These are phyloP conservation scores for Delphinapterus leucas DNA, from an alignment of 2,113 vertebrate genomes.

Conservation along the genomic window DNA sequence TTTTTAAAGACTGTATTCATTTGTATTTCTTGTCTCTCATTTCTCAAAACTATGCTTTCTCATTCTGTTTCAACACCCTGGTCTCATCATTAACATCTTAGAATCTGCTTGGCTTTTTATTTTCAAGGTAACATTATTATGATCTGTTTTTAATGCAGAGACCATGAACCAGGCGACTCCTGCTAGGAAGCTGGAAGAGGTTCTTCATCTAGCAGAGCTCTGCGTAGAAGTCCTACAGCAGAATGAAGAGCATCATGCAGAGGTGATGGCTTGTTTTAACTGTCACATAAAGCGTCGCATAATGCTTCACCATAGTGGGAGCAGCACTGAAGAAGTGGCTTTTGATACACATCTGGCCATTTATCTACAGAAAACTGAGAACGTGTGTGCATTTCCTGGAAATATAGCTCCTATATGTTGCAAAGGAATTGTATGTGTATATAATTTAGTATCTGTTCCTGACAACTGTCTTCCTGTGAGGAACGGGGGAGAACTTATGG, in stretches of 20 bases:
- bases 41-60: constrained; percentile 42
- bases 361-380: constrained; percentile 70
- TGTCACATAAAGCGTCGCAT: neutral
- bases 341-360: constrained; percentile 71
- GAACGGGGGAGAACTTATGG: neutral
- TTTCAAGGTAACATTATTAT: constrained; percentile 63
- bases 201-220: constrained; percentile 93
- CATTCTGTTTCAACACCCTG: neutral
- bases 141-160: constrained; percentile 76
- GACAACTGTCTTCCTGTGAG: neutral
- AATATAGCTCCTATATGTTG: neutral
- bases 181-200: constrained; percentile 91
- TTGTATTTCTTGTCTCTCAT: constrained; percentile 37
- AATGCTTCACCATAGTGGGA: constrained; percentile 46
- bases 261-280: constrained; percentile 85
- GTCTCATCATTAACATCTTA: neutral
- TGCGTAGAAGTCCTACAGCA: constrained; percentile 97
- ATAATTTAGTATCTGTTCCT: neutral
- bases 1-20: constrained; percentile 45
- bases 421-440: neutral
- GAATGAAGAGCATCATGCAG: constrained; percentile 97
- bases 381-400: constrained; percentile 68
- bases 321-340: constrained; percentile 70
- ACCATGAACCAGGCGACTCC: constrained; percentile 86
- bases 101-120: constrained; percentile 39